Conservation (phyloP, 2,113 vertebrate genomes). For the Gymnogyps californianus region DNA sequence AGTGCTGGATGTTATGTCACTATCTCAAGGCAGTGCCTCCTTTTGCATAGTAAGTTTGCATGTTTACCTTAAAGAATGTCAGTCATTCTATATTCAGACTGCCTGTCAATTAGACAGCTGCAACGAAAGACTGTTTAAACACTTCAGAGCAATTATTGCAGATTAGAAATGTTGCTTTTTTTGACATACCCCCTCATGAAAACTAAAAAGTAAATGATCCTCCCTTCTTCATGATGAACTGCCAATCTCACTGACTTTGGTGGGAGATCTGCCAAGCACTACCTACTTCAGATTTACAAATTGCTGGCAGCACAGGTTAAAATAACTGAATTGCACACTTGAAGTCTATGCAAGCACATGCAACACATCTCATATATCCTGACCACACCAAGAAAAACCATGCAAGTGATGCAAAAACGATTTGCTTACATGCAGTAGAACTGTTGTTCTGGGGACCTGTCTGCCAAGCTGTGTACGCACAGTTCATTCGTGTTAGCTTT, state of each 20-base stretch:
- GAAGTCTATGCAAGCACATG: rapidly evolving
- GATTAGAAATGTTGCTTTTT: not conserved
- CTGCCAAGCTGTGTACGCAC: not conserved
- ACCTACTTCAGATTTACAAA: not conserved
- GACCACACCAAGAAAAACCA: not conserved
- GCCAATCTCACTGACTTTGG: not conserved
- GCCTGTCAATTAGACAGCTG: not conserved
- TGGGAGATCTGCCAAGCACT: not conserved
- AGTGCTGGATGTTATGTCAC: not conserved
- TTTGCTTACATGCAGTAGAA: not conserved
- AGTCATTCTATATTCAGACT: not conserved
- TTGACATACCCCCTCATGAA: not conserved
- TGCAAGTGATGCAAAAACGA: not conserved
- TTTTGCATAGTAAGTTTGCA: not conserved
- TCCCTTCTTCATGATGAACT: not conserved
- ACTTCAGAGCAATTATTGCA: not conserved
- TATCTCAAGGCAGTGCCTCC: not conserved
- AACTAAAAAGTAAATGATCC: not conserved
- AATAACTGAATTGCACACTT: not conserved
- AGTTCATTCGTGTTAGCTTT: not conserved
- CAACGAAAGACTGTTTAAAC: not conserved
- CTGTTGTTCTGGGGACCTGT: not conserved
- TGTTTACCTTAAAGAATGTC: not conserved
- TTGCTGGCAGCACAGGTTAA: not conserved
- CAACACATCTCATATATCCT: not conserved